These are phyloP conservation scores for Ahaetulla prasina DNA, from an alignment of 2,113 vertebrate species.

Conservation along the genomic window DNA sequence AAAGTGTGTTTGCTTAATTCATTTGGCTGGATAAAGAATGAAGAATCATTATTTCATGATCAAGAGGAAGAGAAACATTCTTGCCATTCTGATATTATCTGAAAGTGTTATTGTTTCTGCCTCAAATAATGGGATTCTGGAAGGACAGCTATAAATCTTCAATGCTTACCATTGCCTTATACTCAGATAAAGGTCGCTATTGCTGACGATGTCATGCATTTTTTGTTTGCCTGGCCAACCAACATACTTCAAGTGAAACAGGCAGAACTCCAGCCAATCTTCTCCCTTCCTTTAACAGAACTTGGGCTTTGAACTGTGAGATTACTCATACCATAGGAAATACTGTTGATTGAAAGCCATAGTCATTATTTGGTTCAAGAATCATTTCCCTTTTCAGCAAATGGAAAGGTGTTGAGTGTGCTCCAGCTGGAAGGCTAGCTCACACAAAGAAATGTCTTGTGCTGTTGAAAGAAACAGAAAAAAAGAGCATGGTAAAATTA, in stretches of 20 bases:
- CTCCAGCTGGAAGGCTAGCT: not conserved
- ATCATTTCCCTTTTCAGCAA: constrained; percentile 6
- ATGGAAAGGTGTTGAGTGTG: constrained; percentile 20
- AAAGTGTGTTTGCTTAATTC: not conserved
- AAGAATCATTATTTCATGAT: constrained; percentile 4
- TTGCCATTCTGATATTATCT: constrained; percentile 16
- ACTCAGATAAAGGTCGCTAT: not conserved
- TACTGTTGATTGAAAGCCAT: constrained; percentile 9
- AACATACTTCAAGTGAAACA: not conserved
- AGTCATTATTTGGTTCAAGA: constrained; percentile 7
- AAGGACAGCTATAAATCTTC: constrained; percentile 1
- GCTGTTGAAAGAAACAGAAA: constrained; percentile 2
- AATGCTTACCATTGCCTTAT: constrained; percentile 4
- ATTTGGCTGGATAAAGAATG: not conserved
- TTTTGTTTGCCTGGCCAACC: not conserved
- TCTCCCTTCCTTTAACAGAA: constrained; percentile 11
- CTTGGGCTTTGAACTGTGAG: not conserved
- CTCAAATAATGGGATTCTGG: constrained; percentile 9
- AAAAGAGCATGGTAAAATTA: not conserved
- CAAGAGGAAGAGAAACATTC: constrained; percentile 20
- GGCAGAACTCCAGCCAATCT: not conserved
- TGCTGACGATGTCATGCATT: constrained; percentile 9
- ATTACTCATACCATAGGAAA: constrained; percentile 8
- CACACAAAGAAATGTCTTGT: not conserved
- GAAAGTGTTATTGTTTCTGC: not conserved